Evolutionary conservation across 2,113 vertebrate genomes (phyloP).

Genomic region (Rhegmatorhina hoffmannsi): DNA sequence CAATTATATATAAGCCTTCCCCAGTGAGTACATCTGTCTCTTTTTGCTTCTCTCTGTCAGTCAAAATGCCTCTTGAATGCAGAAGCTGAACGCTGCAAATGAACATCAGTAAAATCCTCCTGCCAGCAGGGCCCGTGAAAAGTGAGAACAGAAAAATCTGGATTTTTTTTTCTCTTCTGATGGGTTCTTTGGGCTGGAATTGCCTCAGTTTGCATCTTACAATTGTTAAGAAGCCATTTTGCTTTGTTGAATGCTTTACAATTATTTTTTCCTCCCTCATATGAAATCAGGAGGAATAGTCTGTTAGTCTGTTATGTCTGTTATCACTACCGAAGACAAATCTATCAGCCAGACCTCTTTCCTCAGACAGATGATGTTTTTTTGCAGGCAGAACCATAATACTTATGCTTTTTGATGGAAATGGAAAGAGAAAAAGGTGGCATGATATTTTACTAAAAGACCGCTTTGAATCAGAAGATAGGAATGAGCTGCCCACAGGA

Average conservation of each 20-base stretch:
- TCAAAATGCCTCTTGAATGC: neutral
- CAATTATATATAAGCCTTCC: conserved; percentile 30
- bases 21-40: conserved; percentile 5
- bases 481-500: neutral
- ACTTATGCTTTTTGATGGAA: neutral
- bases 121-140: neutral
- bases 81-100: neutral
- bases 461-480: neutral
- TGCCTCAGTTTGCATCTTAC: neutral
- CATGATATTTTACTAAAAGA: neutral
- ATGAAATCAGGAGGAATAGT: neutral
- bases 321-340: neutral
- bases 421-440: neutral
- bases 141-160: neutral
- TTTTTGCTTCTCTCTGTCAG: conserved; percentile 16
- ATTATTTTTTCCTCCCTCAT: neutral
- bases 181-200: neutral
- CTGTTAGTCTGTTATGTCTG: neutral
- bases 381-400: neutral
- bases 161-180: neutral
- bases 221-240: neutral
- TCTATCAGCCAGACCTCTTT: neutral
- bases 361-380: neutral
- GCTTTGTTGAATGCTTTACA: neutral
- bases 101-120: neutral